phyloP scores from a whole-genome alignment of 2,888 invertebrate genomes.

The Euclidia mi region DNA sequence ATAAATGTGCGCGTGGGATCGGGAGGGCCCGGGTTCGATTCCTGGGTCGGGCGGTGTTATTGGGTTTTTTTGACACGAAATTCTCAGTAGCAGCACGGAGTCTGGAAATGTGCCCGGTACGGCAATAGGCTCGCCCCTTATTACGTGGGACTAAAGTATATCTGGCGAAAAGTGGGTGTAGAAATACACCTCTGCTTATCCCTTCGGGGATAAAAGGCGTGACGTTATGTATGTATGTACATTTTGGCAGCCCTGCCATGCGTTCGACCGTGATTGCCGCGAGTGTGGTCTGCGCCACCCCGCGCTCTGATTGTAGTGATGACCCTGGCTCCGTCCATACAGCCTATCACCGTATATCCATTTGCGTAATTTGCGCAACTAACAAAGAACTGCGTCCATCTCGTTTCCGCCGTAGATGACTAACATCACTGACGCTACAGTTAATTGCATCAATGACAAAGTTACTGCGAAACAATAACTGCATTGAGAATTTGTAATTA shows the following conservation, averaged over 20 bases:
- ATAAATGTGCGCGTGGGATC: too few species aligned
- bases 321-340: conserved; percentile 60
- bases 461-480: conserved; percentile 54
- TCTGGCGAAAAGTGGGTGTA: too few species aligned
- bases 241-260: conserved; percentile 31
- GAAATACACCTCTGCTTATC: too few species aligned
- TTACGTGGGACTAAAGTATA: too few species aligned
- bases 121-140: too few species aligned
- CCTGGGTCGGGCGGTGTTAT: too few species aligned
- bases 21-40: too few species aligned
- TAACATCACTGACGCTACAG: conserved; percentile 38
- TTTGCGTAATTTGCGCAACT: conserved; percentile 54
- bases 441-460: conserved; percentile 53
- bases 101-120: too few species aligned
- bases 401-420: conserved; percentile 55
- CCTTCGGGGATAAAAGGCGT: too few species aligned
- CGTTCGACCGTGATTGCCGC: neutral
- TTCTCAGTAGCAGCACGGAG: too few species aligned
- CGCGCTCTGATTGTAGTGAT: conserved; percentile 49
- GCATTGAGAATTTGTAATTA: conserved; percentile 36
- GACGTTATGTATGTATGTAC: too few species aligned
- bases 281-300: conserved; percentile 27
- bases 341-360: conserved; percentile 45
- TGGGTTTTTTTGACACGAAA: too few species aligned
- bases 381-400: conserved; percentile 47